Conservation (phyloP, 2,113 vertebrate species). For the Ceratotherium simum region DNA sequence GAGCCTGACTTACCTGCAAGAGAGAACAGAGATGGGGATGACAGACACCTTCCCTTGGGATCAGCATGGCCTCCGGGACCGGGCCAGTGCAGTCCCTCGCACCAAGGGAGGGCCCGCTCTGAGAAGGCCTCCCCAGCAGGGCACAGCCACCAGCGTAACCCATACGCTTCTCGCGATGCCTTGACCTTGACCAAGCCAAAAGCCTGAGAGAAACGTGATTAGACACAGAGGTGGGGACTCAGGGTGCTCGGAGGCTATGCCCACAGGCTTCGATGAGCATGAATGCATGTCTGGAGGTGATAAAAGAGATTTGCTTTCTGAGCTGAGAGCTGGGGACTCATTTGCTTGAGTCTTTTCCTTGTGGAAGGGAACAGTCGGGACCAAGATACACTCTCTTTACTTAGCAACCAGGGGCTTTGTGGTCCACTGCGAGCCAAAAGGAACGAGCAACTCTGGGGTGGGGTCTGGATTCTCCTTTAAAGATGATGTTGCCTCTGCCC, state of each 20-base stretch:
- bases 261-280: fast-evolving
- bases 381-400: background rate
- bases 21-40: conserved; percentile 80
- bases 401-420: background rate
- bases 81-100: background rate
- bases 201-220: background rate
- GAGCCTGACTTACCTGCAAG: conserved; percentile 87
- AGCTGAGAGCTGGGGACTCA: background rate
- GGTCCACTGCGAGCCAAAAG: conserved; percentile 73
- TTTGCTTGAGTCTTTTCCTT: background rate
- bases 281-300: fast-evolving
- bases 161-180: background rate
- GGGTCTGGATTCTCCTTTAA: background rate
- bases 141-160: background rate
- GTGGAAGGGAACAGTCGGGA: background rate
- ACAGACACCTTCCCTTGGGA: background rate
- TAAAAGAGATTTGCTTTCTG: background rate
- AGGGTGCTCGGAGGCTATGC: fast-evolving
- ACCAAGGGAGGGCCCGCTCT: fast-evolving
- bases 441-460: background rate
- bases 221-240: background rate
- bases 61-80: background rate
- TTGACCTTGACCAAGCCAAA: background rate
- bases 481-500: fast-evolving
- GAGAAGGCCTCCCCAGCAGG: background rate